Percentiles rank a stretch among this genome's conserved stretches.
These are phyloP conservation scores for Pyrrhia umbra DNA, from an alignment of 2,888 invertebrate genomes.

Conservation along the genomic window DNA sequence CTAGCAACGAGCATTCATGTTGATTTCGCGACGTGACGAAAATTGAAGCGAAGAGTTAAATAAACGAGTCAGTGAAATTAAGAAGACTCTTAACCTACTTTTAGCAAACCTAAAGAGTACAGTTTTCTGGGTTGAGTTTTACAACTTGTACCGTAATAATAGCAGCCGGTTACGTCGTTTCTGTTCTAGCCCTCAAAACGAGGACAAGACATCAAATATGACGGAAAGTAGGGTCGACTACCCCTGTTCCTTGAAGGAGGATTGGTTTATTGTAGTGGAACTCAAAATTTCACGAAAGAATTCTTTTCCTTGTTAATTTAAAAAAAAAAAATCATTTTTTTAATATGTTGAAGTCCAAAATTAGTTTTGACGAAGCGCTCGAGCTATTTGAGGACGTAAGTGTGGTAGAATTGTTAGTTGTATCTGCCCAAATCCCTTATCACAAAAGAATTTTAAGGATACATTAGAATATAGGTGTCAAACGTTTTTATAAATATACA, in stretches of 20 bases:
- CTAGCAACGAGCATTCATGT: conserved; percentile 8
- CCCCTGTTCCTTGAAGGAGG: conserved; percentile 29
- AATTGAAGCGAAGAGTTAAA: conserved; percentile 20
- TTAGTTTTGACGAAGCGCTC: conserved; percentile 38
- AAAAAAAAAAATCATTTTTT: too few relatives aligned
- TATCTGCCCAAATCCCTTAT: too few relatives aligned
- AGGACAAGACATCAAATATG: conserved; percentile 38
- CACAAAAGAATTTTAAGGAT: too few relatives aligned
- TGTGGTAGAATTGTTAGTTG: too few relatives aligned
- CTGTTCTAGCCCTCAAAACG: conserved; percentile 30
- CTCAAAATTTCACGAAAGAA: neutral
- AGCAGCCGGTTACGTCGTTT: conserved; percentile 27
- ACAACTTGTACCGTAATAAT: conserved; percentile 39
- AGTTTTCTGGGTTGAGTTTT: conserved; percentile 29
- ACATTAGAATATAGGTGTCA: too few relatives aligned
- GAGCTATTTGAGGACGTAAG: conserved; percentile 34
- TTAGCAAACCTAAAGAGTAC: conserved; percentile 18
- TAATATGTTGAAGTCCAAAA: too few relatives aligned
- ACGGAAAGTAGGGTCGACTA: conserved; percentile 26
- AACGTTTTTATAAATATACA: too few relatives aligned
- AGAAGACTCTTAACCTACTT: conserved; percentile 43
- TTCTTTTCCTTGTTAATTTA: conserved; percentile 37
- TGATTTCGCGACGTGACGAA: conserved; percentile 25
- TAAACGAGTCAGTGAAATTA: conserved; percentile 35
- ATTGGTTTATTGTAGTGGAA: conserved; percentile 17